Evolutionary conservation across 35 echinoderm and acorn worm species (phyloP).

Genomic region (Eucidaris tribuloides): DNA sequence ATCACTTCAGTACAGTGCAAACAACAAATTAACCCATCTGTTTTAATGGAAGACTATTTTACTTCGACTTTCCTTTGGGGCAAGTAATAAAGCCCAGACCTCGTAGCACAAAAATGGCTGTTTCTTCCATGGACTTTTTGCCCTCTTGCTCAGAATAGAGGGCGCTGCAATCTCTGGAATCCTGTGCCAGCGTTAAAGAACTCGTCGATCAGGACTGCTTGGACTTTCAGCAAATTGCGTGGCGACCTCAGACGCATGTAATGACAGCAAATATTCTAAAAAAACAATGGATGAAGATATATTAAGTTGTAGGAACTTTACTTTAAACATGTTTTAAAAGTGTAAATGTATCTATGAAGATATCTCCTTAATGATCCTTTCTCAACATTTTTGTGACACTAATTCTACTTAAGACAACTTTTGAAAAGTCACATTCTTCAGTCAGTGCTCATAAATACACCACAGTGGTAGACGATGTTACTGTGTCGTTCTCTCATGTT

Average conservation of each 20-base stretch:
- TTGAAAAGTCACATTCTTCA: no score
- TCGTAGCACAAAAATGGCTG: conserved; percentile 74
- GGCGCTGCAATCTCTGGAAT: conserved; percentile 84
- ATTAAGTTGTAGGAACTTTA: no score
- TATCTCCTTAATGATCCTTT: no score
- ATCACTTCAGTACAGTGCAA: no score
- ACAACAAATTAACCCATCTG: no score
- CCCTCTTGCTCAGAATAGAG: conserved; percentile 84
- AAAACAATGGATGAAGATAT: background rate
- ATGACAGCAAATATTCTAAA: conserved; percentile 81
- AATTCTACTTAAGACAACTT: no score
- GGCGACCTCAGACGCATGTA: conserved; percentile 80
- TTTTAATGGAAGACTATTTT: background rate
- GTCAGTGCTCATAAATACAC: no score
- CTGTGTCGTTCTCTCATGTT: no score
- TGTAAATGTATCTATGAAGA: no score
- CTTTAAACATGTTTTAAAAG: no score
- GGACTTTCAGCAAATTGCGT: conserved; percentile 94
- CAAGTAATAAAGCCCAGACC: conserved; percentile 83
- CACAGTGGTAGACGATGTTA: no score
- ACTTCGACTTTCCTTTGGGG: conserved; percentile 97
- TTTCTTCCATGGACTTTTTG: conserved; percentile 96
- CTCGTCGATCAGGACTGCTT: conserved; percentile 90
- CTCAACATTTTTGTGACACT: no score
- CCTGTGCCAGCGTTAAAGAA: conserved; percentile 71